These are phyloP conservation scores for Pristis pectinata DNA, from an alignment of 2,797 vertebrate species.

Conservation along the genomic window DNA sequence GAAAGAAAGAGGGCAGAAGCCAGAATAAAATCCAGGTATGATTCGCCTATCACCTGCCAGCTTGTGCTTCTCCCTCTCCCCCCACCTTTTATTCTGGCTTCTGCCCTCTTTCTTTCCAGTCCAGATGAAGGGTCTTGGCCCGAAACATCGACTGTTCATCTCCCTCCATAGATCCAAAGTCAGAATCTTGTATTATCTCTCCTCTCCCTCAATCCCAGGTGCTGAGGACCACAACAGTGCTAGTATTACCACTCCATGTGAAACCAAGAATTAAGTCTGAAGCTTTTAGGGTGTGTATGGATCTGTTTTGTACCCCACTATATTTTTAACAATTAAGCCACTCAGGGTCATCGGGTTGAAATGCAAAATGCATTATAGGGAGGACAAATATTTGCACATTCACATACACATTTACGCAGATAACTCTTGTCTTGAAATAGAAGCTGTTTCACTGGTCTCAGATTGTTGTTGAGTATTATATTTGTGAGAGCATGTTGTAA, in stretches of 20 bases:
- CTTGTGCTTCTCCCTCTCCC: too few species aligned
- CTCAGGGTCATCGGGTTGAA: not conserved
- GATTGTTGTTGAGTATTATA: not conserved
- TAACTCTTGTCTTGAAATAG: not conserved
- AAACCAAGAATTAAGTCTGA: not conserved
- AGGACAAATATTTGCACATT: not conserved
- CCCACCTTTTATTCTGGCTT: too few species aligned
- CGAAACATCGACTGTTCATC: too few species aligned
- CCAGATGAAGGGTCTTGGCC: too few species aligned
- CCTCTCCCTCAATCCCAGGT: not conserved
- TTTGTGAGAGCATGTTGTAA: not conserved
- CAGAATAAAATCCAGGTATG: too few species aligned
- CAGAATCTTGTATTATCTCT: not conserved
- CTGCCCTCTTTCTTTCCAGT: too few species aligned
- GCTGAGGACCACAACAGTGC: not conserved
- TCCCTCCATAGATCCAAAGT: too few species aligned
- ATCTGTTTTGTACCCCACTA: not conserved
- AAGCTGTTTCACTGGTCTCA: not conserved
- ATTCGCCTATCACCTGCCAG: too few species aligned
- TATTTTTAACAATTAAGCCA: not conserved
- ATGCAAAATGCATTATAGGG: not conserved
- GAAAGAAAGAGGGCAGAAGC: too few species aligned
- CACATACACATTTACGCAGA: not conserved
- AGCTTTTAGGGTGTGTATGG: not conserved
- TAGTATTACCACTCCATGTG: not conserved